phyloP scores from a whole-genome alignment of 2,113 vertebrate species.

The Mobula hypostoma region DNA sequence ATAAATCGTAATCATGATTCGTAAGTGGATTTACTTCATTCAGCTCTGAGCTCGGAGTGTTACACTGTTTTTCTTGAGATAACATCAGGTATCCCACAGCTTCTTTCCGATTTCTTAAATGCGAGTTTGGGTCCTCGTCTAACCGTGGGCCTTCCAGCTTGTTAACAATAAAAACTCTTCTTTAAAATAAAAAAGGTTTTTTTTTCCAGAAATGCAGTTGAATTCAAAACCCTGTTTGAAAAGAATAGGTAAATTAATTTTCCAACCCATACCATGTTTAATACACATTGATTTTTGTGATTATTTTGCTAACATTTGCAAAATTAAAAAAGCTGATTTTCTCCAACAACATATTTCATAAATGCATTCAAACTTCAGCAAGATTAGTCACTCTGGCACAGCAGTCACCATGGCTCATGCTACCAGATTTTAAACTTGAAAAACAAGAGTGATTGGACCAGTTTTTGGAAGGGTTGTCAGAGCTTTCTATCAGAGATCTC shows the following conservation, averaged over 20 bases:
- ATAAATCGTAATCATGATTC: neutral
- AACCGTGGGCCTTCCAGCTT: slow-evolving; percentile 34
- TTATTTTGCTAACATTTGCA: neutral
- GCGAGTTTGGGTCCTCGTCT: neutral
- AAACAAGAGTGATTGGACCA: neutral
- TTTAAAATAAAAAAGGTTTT: slow-evolving; percentile 19
- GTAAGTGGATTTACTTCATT: neutral
- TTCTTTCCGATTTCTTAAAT: slow-evolving; percentile 32
- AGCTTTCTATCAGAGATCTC: neutral
- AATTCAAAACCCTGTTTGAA: slow-evolving; percentile 26
- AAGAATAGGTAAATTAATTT: slow-evolving; percentile 8
- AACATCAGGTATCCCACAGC: slow-evolving; percentile 4
- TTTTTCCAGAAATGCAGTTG: neutral
- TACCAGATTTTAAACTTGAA: neutral
- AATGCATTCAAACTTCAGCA: neutral
- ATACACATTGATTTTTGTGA: neutral
- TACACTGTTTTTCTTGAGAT: neutral
- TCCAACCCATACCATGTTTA: neutral
- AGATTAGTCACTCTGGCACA: neutral
- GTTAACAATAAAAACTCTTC: neutral
- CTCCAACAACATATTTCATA: neutral
- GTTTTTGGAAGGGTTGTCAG: neutral
- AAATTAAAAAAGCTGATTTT: neutral
- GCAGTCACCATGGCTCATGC: neutral
- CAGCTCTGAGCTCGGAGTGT: neutral